Evolutionary conservation across 2,888 invertebrate species (phyloP).

Genomic region (Alloplasta piceator): DNA sequence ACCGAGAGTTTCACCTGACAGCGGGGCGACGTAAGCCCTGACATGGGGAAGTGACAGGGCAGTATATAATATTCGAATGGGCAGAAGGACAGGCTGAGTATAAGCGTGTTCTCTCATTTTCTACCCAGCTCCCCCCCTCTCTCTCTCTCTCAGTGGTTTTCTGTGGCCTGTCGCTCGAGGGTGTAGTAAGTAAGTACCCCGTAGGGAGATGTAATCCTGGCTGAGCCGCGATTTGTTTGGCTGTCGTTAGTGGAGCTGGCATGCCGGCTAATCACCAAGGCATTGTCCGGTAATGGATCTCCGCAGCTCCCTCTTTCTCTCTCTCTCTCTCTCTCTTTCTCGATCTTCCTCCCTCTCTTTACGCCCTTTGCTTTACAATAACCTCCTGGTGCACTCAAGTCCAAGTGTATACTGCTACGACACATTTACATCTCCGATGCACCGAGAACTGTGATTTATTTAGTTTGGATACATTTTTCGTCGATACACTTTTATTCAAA

Average conservation of each 20-base stretch:
- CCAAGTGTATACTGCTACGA: no score
- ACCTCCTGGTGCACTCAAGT: no score
- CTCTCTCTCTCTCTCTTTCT: slow-evolving; percentile 26
- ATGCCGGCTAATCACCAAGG: slow-evolving; percentile 76
- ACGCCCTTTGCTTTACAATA: slow-evolving; percentile 15
- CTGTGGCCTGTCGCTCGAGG: slow-evolving; percentile 52
- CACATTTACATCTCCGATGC: no score
- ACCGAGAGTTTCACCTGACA: slow-evolving; percentile 72
- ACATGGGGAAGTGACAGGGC: slow-evolving; percentile 72
- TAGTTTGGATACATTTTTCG: no score
- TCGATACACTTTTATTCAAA: no score
- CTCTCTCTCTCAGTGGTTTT: slow-evolving; percentile 19
- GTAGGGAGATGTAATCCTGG: slow-evolving; percentile 77
- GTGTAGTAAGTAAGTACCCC: slow-evolving; percentile 66
- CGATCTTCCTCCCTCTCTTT: slow-evolving; percentile 45
- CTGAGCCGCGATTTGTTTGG: slow-evolving; percentile 80
- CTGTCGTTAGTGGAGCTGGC: slow-evolving; percentile 77
- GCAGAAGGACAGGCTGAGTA: slow-evolving; percentile 52
- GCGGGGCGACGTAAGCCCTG: slow-evolving; percentile 73
- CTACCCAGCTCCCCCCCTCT: slow-evolving; percentile 5
- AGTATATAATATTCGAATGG: slow-evolving; percentile 75
- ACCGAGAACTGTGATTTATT: no score
- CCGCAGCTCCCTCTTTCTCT: slow-evolving; percentile 37
- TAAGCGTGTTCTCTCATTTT: slow-evolving; percentile 39
- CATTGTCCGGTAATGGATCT: slow-evolving; percentile 80